Percentiles rank a stretch among this genome's conserved stretches.
These are phyloP conservation scores for Maconellicoccus hirsutus DNA, from an alignment of 1,140 invertebrate species.

Conservation along the genomic window DNA sequence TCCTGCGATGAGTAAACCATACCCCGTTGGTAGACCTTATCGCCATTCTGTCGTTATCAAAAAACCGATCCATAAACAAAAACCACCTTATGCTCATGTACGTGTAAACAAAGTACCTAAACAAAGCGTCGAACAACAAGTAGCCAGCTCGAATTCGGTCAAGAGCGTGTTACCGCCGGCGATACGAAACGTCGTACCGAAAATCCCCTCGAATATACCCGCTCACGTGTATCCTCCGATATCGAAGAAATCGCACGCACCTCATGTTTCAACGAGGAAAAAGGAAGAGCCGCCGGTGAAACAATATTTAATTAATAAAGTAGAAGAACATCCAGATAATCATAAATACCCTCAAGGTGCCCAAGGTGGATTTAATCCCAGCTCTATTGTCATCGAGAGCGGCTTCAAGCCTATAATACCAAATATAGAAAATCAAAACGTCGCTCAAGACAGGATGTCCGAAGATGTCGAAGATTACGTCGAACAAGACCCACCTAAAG, in stretches of 20 bases:
- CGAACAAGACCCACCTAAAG: conserved; percentile 34
- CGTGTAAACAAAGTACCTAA: not conserved
- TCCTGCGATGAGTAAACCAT: not conserved
- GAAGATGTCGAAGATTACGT: conserved; percentile 35
- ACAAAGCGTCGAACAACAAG: not conserved
- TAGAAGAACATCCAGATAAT: not conserved
- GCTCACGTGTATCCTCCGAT: not conserved
- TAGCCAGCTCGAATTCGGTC: not conserved
- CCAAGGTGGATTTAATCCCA: conserved; percentile 54
- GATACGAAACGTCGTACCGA: not conserved
- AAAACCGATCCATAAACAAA: conserved; percentile 26
- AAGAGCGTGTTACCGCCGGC: not conserved
- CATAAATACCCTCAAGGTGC: not conserved
- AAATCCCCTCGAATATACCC: not conserved
- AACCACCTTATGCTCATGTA: not conserved
- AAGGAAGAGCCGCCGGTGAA: not conserved
- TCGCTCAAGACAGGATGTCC: conserved; percentile 40
- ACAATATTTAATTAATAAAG: not conserved
- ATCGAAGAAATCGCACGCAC: not conserved
- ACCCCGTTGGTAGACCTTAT: not conserved
- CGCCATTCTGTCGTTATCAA: conserved; percentile 24
- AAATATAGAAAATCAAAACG: conserved; percentile 29
- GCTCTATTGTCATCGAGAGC: conserved; percentile 64
- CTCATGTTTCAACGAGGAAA: not conserved
- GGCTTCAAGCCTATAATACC: conserved; percentile 70